Base-by-base conservation (phyloP, 2,113 vertebrate genomes). In the Aegotheles bennettii region DNA sequence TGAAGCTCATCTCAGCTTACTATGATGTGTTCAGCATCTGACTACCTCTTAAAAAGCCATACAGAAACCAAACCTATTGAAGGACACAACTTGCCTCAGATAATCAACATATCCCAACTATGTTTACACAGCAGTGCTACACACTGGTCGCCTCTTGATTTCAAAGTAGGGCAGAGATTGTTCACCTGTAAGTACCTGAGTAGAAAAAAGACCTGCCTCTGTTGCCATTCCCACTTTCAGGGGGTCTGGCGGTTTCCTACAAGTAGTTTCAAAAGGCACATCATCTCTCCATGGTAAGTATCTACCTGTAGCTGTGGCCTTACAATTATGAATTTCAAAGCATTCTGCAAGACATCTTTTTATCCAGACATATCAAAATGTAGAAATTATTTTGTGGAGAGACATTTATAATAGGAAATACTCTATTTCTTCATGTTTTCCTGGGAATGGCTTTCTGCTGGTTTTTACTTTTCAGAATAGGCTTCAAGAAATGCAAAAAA, bases 161-260 rank as follows among this genome's bases (percentile, higher is more conserved):
- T 87, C 64, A 42, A 95, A 89, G 54, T 40, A 90, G 86, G 80
- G 77, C 86, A 92, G 89, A 94, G 68, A 94, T 81, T 93, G 91
- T 93, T 96, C 91, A 81, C 89, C 86, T 91, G 6, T 95, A 95
- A 95, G 68, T 94, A 95, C 95, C 95, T 96, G 96, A 97, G 96
- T 90, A 95, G 68, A 95, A 94, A 95, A 94, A 95, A 95, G 82
- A 89, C 85, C 85, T 97, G 88, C 79, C 93, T 93, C 64, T 94
- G 51, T 81, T 83, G 79, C 71, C 93, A 70, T 84, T 94, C 93
- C 87, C 82, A 74, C 59, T 48, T 90, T 61, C 47, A 56, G 45
- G 51, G 64, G 71, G 64, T 93, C 47, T 77, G 94, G 93, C 94
- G 78, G 67, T 84, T 91, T 94, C 87, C 92, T 93, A 94, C 88